A percentile compares a stretch with the other conserved stretches of the same genome.
These are phyloP conservation scores for Pseudopleuronectes americanus DNA, from an alignment of 2,797 vertebrate species.

Conservation along the genomic window DNA sequence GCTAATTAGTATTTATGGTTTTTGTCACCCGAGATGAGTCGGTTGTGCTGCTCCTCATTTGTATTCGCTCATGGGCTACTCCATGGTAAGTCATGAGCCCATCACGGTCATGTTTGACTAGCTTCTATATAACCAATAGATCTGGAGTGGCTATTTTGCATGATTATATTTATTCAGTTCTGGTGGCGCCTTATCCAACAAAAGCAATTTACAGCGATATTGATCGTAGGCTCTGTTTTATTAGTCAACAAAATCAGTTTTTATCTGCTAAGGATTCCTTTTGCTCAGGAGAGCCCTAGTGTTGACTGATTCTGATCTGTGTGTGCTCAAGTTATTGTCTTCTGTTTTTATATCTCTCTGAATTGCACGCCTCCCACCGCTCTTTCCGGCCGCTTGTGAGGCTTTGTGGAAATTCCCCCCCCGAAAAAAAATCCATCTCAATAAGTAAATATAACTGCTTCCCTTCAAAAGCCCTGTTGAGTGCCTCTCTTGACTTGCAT, in stretches of 20 bases:
- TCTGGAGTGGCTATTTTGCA: conserved; percentile 57
- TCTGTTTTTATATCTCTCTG: conserved; percentile 57
- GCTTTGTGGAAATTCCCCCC: conserved; percentile 46
- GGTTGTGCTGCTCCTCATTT: conserved; percentile 34
- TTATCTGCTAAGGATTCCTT: conserved; percentile 56
- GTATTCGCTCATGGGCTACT: conserved; percentile 20
- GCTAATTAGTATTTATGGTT: conserved; percentile 73
- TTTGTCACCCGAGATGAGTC: conserved; percentile 58
- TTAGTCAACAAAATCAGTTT: conserved; percentile 69
- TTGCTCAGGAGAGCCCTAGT: conserved; percentile 31
- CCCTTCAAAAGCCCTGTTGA: conserved; percentile 69
- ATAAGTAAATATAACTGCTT: conserved; percentile 76
- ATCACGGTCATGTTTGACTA: conserved; percentile 40
- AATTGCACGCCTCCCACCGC: conserved; percentile 37
- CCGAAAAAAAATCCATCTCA: conserved; percentile 52
- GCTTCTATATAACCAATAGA: conserved; percentile 45
- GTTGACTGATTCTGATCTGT: conserved; percentile 64
- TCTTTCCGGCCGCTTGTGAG: conserved; percentile 54
- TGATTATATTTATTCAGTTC: conserved; percentile 68
- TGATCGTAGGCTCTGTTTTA: conserved; percentile 69
- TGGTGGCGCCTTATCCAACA: conserved; percentile 49
- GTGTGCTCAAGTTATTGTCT: conserved; percentile 65
- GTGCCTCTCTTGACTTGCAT: conserved; percentile 71
- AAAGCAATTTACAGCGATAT: conserved; percentile 70
- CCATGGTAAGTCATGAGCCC: conserved; percentile 10